Percentiles rank a stretch among this genome's conserved stretches.
phyloP scores from a whole-genome alignment of 2,113 vertebrate species.

The Nothobranchius kuhntae region DNA sequence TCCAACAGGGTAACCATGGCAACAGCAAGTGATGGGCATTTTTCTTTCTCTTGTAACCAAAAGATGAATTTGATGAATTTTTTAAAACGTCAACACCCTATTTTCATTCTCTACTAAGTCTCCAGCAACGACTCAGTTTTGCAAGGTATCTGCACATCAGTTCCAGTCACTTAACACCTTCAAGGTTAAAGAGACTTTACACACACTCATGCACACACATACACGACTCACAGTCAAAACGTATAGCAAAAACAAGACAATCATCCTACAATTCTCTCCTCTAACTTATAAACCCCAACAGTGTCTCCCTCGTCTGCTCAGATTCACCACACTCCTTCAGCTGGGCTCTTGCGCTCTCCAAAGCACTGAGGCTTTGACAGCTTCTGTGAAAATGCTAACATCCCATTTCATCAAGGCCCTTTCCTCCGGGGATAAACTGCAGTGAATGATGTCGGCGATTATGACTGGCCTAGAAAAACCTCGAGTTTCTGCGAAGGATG shows the following conservation, averaged over 20 bases:
- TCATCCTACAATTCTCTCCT: neutral
- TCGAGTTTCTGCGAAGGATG: constrained; percentile 13
- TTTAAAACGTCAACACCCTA: constrained; percentile 32
- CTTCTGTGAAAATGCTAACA: constrained; percentile 45
- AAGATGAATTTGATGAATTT: constrained; percentile 29
- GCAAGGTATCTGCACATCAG: constrained; percentile 36
- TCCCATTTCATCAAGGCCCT: constrained; percentile 34
- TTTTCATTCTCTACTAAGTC: constrained; percentile 34
- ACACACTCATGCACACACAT: neutral
- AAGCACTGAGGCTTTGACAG: constrained; percentile 38
- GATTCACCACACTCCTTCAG: constrained; percentile 14
- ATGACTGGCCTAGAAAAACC: constrained; percentile 14
- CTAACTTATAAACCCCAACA: constrained; percentile 14
- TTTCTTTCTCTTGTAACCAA: constrained; percentile 36
- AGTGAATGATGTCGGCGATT: constrained; percentile 39
- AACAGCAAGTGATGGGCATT: constrained; percentile 56
- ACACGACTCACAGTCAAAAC: neutral
- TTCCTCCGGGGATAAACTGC: constrained; percentile 34
- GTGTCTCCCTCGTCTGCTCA: constrained; percentile 13
- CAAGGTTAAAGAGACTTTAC: neutral
- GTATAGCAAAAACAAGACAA: constrained; percentile 21
- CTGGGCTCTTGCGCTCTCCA: constrained; percentile 29
- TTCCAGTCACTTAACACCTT: constrained; percentile 37
- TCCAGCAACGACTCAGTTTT: constrained; percentile 15
- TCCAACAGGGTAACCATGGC: constrained; percentile 45